Base-by-base conservation (phyloP, 2,888 invertebrate genomes). In the Rhynchonema sp. region DNA sequence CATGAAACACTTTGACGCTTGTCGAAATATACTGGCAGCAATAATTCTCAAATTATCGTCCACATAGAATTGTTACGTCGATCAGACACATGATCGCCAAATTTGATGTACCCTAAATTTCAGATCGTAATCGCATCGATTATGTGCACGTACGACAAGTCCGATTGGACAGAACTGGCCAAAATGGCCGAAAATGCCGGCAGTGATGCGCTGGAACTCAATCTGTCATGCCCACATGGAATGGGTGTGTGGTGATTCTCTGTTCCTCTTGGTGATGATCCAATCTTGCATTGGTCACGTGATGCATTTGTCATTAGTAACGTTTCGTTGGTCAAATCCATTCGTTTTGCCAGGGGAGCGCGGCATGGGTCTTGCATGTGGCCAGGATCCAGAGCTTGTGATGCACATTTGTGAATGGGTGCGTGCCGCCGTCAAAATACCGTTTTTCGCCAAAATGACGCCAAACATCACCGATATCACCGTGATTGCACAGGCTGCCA, bases 291-390 rank as follows among this genome's bases (percentile, higher is more conserved):
- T n/a, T n/a, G n/a, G n/a, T n/a, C n/a, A n/a, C n/a, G n/a, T n/a
- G n/a, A n/a, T n/a, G n/a, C n/a, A n/a, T n/a, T n/a, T n/a, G n/a
- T n/a, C n/a, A n/a, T n/a, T n/a, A n/a, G n/a, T n/a, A 38, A 38
- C 20, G 9, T 38, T 38, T 38, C 20, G 9, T 9, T 13, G 20
- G 9, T 38, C 20, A 13, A 38, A 38, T n/a, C n/a, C n/a, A n/a
- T n/a, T n/a, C n/a, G n/a, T n/a, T n/a, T n/a, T n/a, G n/a, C 46
- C n/a, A n/a, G 92, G 91, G 1, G 94, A 94, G 74, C 83, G 86
- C 20, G 94, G 94, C 52, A 96, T 98, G 96, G 98, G 96, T 0
- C 78, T 98, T 58, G 96, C 96, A 55, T 96, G 96, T 75, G 96
- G 96, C 61, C 92, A 94, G 80, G 83, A 90, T 73, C 86, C 91